phyloP scores from a whole-genome alignment of 2,113 vertebrate species.

The Deroptyus accipitrinus region DNA sequence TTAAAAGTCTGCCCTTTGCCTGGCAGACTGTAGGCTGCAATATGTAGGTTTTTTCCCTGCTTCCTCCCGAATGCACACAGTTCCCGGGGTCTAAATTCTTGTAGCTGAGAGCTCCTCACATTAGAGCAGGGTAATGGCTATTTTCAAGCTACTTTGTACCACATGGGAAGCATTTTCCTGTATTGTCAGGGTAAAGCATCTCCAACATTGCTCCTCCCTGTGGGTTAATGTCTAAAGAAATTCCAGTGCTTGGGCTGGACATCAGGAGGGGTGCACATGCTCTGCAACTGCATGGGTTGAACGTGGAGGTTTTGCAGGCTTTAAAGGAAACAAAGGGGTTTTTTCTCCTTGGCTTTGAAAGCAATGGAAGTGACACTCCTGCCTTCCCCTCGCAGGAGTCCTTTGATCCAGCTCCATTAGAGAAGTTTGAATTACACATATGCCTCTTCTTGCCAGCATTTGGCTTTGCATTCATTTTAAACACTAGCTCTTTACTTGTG shows the following conservation, averaged over 20 bases:
- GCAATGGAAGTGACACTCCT: background rate
- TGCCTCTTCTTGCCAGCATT: background rate
- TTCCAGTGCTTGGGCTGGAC: background rate
- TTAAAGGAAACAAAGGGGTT: background rate
- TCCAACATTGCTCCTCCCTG: background rate
- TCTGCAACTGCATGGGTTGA: background rate
- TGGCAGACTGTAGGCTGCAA: background rate
- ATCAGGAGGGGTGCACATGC: background rate
- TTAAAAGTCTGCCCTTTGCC: background rate
- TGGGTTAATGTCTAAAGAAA: background rate
- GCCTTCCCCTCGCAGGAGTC: background rate
- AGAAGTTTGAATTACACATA: background rate
- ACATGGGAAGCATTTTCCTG: background rate
- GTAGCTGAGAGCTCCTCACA: background rate
- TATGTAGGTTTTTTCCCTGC: background rate
- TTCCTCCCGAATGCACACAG: background rate
- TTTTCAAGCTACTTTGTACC: background rate
- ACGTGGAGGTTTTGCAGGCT: background rate
- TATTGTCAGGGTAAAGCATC: background rate
- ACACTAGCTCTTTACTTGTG: background rate
- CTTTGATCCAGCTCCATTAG: conserved; percentile 19
- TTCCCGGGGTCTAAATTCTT: background rate
- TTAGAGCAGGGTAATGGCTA: background rate
- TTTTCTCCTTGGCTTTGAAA: background rate
- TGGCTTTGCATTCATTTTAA: background rate